Conservation (phyloP, 2,797 vertebrate species). For the Brotula barbata region DNA sequence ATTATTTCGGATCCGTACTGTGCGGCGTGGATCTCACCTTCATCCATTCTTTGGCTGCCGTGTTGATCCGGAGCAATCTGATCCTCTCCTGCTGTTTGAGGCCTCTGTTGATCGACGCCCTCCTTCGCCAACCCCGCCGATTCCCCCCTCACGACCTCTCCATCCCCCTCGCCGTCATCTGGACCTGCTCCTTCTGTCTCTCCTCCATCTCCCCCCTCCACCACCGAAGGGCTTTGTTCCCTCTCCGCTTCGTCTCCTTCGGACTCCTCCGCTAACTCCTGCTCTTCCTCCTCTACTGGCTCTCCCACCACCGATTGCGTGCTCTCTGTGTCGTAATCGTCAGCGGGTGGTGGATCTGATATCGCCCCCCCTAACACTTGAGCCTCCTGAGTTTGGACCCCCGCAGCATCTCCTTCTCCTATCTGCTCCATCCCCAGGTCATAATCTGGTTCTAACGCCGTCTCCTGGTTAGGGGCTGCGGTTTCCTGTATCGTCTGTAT, state of each 20-base stretch:
- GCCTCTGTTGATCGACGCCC: slow-evolving; percentile 22
- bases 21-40: slow-evolving; percentile 60
- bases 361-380: slow-evolving; percentile 26
- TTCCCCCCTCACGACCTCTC: slow-evolving; percentile 26
- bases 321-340: slow-evolving; percentile 44
- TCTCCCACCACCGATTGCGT: slow-evolving; percentile 43
- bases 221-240: slow-evolving; percentile 35
- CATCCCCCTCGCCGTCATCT: slow-evolving; percentile 19
- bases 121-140: slow-evolving; percentile 30
- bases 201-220: slow-evolving; percentile 27
- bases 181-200: slow-evolving; percentile 25
- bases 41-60: slow-evolving; percentile 33
- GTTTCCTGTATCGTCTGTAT: slow-evolving; percentile 35
- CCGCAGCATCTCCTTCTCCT: slow-evolving; percentile 21
- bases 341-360: neutral
- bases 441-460: slow-evolving; percentile 22
- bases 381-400: slow-evolving; percentile 28
- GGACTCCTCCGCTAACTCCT: slow-evolving; percentile 22
- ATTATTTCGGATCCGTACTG: neutral
- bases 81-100: slow-evolving; percentile 35
- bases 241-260: slow-evolving; percentile 29
- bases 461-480: slow-evolving; percentile 37
- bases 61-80: slow-evolving; percentile 27
- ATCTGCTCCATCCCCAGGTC: slow-evolving; percentile 4
- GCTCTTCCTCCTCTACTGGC: slow-evolving; percentile 33